Base-by-base conservation (phyloP, 2,113 vertebrate species). In the Paratilapia polleni region DNA sequence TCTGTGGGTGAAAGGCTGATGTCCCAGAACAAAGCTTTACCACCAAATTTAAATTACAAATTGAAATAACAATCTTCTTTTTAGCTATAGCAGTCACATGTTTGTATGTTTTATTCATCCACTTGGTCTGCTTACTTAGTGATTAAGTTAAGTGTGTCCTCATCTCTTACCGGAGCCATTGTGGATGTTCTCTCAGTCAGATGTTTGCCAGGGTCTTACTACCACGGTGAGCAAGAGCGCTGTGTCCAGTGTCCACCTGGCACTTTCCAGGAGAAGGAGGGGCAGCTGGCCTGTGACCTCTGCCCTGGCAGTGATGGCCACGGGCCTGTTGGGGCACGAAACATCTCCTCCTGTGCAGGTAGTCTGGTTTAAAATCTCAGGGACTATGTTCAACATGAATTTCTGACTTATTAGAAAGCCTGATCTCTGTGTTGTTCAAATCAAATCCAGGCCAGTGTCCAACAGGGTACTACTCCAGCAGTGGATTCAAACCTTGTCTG, bases 241-340 rank as follows among this genome's bases (percentile, higher is more conserved):
- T 99, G 98, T 28, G 93, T 98, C 89, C 96, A 96, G 92, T 99
- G 98, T 88, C 97, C 98, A 1, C 92, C 97, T 0, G 98, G 98
- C 84, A 99, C 98, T 80, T 99, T 98, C 94, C 98, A 99, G 96
- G 98, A 99, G 94, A 98, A 95, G 92, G 98, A 99, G 94, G 98
- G 97, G 73, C 98, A 99, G 96, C 97, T 99, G 88, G 98, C 97
- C 94, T 99, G 98, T 63, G 98, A 99, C 94, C 97, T 97, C 83
- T 99, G 98, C 89, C 98, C 98, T 66, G 97, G 98, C n/a, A 96
- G 96, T 2, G 98, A 99, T 58, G 97, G 97, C 26, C 97, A 97
- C 0, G 98, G 98, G 38, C 97, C 97, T 1, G 83, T 92, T 0
- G 97, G 98, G 63, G 98, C 97, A 8, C 96, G 97, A 89, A 99